These are phyloP conservation scores for Myotis myotis DNA, from an alignment of 2,797 vertebrate genomes.

Conservation along the genomic window DNA sequence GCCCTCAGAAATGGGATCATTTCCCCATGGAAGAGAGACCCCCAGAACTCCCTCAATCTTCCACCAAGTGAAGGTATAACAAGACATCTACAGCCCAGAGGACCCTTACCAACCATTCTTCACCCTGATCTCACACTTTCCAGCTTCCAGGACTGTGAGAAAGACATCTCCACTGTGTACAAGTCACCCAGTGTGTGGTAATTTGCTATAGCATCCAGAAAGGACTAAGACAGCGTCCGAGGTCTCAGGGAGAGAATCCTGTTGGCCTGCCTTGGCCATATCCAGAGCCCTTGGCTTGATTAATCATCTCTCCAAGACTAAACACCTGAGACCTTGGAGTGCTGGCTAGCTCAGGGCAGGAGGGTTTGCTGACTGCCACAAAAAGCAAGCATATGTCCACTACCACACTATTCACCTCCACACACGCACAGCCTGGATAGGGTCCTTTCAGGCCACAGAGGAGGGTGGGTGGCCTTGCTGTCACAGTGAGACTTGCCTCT, in stretches of 20 bases:
- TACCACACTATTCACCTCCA: rapidly evolving
- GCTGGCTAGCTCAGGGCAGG: not conserved
- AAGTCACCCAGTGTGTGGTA: not conserved
- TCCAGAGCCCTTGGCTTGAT: not conserved
- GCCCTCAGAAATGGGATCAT: not conserved
- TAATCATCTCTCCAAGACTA: not conserved
- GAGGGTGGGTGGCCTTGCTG: not conserved
- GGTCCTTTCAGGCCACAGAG: not conserved
- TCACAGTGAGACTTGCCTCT: not conserved
- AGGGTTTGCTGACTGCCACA: not conserved
- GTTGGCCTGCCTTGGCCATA: not conserved
- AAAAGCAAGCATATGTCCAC: too few species aligned
- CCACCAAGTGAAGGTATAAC: not conserved
- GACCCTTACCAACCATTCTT: not conserved
- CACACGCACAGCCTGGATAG: rapidly evolving
- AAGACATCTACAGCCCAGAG: not conserved
- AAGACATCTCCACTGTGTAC: not conserved
- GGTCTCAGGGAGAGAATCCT: not conserved
- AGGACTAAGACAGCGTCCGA: not conserved
- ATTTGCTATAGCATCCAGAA: not conserved
- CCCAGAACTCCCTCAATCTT: not conserved
- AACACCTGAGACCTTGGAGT: rapidly evolving
- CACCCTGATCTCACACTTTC: not conserved
- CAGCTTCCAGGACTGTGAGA: not conserved
- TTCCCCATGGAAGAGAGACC: not conserved